These are phyloP conservation scores for Scortum barcoo DNA, from an alignment of 2,113 vertebrate genomes.

Conservation along the genomic window DNA sequence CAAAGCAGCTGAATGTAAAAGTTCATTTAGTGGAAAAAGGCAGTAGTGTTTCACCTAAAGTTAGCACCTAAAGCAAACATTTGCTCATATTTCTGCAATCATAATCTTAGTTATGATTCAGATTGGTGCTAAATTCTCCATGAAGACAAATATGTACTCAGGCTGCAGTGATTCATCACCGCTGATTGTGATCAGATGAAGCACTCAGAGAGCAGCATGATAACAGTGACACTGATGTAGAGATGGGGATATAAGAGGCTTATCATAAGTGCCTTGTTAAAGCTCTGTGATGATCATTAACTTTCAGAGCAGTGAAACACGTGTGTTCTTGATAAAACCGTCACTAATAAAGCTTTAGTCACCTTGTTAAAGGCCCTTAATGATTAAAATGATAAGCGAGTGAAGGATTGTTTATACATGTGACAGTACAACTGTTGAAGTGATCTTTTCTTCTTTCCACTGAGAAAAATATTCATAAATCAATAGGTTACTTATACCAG, in stretches of 20 bases:
- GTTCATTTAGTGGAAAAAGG: too few species aligned
- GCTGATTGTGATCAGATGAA: constrained; percentile 52
- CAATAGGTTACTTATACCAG: constrained; percentile 5
- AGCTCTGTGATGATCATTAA: constrained; percentile 9
- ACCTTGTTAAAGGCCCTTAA: constrained; percentile 15
- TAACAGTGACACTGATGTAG: constrained; percentile 11
- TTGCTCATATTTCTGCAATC: constrained; percentile 17
- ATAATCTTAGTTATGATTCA: constrained; percentile 27
- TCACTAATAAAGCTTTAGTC: constrained; percentile 15
- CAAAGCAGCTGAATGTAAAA: too few species aligned
- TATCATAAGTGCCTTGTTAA: constrained; percentile 16
- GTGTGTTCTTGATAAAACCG: constrained; percentile 24
- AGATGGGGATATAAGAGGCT: constrained; percentile 32
- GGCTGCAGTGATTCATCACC: constrained; percentile 50
- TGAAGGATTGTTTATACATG: constrained; percentile 6
- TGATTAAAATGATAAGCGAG: background rate
- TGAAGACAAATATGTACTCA: constrained; percentile 55
- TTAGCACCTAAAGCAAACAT: too few species aligned
- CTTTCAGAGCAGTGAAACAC: background rate
- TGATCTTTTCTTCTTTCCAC: background rate
- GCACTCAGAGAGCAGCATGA: constrained; percentile 23
- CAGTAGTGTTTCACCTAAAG: too few species aligned
- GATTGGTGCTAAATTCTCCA: constrained; percentile 48
- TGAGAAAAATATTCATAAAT: constrained; percentile 41
- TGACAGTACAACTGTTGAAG: background rate